Evolutionary conservation across 2,888 invertebrate species (phyloP).

Genomic region (Oithona nana): DNA sequence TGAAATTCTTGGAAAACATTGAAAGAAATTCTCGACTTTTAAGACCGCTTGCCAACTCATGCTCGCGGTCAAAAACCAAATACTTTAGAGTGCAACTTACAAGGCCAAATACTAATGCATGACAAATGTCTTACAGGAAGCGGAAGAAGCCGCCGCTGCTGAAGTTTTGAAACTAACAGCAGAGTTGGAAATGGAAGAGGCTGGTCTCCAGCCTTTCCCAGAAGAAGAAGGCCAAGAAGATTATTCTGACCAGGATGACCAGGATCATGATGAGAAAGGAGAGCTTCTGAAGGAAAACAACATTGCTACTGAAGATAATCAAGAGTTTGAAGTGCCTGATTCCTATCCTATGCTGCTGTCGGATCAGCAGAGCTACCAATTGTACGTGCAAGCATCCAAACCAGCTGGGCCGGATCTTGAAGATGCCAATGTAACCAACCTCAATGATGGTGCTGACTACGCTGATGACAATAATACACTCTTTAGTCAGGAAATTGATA

Average conservation of each 20-base stretch:
- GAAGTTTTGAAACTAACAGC: slow-evolving; percentile 24
- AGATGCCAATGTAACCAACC: neutral
- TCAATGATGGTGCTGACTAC: neutral
- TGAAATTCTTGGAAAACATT: too few relatives aligned
- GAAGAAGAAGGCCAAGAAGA: too few relatives aligned
- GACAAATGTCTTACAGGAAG: slow-evolving; percentile 56
- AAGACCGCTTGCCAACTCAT: too few relatives aligned
- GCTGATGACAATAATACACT: neutral
- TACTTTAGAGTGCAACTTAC: too few relatives aligned
- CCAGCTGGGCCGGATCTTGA: neutral
- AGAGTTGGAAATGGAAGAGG: neutral
- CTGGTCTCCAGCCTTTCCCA: neutral
- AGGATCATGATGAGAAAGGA: too few relatives aligned
- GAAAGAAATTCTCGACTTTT: too few relatives aligned
- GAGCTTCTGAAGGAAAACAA: too few relatives aligned
- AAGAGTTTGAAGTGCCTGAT: neutral
- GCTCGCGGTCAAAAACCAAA: too few relatives aligned
- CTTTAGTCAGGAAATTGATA: neutral
- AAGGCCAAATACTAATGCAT: too few relatives aligned
- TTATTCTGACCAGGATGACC: too few relatives aligned
- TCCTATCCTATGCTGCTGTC: neutral
- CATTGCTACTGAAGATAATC: neutral
- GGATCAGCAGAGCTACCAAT: neutral
- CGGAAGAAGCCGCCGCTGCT: slow-evolving; percentile 55
- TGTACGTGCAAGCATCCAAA: neutral